Conservation (phyloP, 2,797 vertebrate genomes). For the Perodicticus potto region DNA sequence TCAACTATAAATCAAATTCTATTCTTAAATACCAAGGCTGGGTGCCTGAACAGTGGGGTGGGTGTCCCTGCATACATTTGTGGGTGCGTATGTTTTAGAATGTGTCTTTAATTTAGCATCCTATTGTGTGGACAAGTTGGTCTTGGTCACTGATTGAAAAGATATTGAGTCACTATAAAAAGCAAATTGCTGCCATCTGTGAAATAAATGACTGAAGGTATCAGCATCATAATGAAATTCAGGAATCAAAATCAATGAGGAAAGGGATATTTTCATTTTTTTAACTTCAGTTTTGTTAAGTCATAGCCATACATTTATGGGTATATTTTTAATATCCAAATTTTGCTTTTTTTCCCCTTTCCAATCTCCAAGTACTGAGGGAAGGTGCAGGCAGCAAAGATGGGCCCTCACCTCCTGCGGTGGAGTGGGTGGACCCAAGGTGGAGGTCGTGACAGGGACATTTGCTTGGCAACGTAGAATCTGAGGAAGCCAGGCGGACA, state of each 20-base stretch:
- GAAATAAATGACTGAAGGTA: constrained; percentile 63
- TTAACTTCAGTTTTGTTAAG: too few species aligned
- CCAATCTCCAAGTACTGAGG: not conserved
- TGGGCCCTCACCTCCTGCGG: not conserved
- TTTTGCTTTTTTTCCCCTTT: not conserved
- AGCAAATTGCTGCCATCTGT: constrained; percentile 70
- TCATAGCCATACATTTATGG: too few species aligned
- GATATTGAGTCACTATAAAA: constrained; percentile 56
- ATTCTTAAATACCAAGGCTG: constrained; percentile 41
- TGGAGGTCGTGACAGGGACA: not conserved
- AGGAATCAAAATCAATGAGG: constrained; percentile 52
- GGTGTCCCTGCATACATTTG: not conserved
- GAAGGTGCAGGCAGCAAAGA: not conserved
- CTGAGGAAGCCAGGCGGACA: not conserved
- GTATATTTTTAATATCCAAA: constrained; percentile 43
- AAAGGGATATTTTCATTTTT: constrained; percentile 14
- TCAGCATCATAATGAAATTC: constrained; percentile 48
- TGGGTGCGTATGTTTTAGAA: constrained; percentile 24
- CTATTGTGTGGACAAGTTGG: not conserved
- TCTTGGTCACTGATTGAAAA: constrained; percentile 57
- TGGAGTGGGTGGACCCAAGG: not conserved
- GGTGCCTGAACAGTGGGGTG: not conserved
- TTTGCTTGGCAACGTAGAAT: constrained; percentile 31
- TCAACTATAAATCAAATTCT: constrained; percentile 50
- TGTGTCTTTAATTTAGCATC: constrained; percentile 63